Base-by-base conservation (phyloP, 2,888 invertebrate species). In the Pachydiplax longipennis region DNA sequence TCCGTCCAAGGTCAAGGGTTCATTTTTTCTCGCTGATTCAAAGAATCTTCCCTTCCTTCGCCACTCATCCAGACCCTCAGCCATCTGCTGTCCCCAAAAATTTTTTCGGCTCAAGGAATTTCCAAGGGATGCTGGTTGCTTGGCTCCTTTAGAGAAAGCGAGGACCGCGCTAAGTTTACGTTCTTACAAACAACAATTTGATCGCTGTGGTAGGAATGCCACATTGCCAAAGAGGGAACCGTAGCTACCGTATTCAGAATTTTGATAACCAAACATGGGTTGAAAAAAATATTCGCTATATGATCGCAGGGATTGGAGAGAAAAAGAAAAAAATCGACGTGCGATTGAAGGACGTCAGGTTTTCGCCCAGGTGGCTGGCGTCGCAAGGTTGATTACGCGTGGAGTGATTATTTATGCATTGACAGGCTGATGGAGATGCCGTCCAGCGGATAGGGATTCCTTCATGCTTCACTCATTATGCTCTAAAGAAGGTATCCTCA, bases 331-430 rank as follows among this genome's bases (percentile, higher is more conserved):
- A 40, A 12, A 48, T 5, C 12, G 31, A 48, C 25, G 35, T 35
- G 15, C 58, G 65, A 37, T n/a, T 37, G 65, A 61, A 87, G 37
- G 40, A n/a, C 87, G 40, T 35, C 87, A 12, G 22, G 65, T 65
- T 87, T 87, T 25, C 25, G 73, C 73, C 73, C 73, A 73, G 73
- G 73, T 73, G 73, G 73, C 31, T 73, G 73, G 73, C 58, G 37
- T 35, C 22, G 18, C 22, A 35, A 35, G 15, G 37, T 40, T 37
- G 82, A 53, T 82, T 61, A 31, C 73, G 31, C 73, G 37, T 37
- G n/a, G n/a, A n/a, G 25, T 87, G 31, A 87, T 87, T 87, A 61
- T 87, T 87, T 40, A 87, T n/a, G 37, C 35, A 87, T 37, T 61
- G 35, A 83, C 58, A 53, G 83, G 31, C 22, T 87, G 61, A 87